Conservation (phyloP, 2,113 vertebrate species). For the Oncorhynchus nerka region DNA sequence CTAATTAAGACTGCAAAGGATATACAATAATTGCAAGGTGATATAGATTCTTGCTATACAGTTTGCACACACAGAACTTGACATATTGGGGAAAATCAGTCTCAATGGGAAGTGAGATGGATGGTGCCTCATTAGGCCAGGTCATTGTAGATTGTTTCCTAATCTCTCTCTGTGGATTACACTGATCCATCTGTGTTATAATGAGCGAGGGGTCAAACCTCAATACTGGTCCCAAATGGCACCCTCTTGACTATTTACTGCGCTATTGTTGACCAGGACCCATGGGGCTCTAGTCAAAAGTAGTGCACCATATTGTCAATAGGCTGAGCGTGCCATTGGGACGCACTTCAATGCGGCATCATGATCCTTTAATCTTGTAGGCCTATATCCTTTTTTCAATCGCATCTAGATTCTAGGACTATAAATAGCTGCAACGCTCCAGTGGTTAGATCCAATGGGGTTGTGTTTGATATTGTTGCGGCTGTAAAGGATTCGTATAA, state of each 20-base stretch:
- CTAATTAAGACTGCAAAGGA: too few relatives aligned
- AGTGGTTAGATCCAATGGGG: background rate
- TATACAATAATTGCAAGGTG: too few relatives aligned
- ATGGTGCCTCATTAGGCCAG: background rate
- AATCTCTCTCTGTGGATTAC: background rate
- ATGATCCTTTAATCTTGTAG: background rate
- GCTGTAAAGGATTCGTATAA: background rate
- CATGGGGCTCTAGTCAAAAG: too few relatives aligned
- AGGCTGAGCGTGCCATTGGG: too few relatives aligned
- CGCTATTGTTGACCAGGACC: too few relatives aligned
- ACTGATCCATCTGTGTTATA: background rate
- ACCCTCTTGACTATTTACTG: too few relatives aligned
- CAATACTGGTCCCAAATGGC: background rate
- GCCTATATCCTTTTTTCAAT: background rate
- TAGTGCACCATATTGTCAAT: too few relatives aligned
- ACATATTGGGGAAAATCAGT: too few relatives aligned
- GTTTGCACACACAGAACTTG: too few relatives aligned
- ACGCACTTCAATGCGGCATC: too few relatives aligned
- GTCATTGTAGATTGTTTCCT: background rate
- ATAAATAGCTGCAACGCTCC: background rate
- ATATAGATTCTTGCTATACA: too few relatives aligned
- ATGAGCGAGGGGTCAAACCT: background rate
- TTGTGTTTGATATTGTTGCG: background rate
- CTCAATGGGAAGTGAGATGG: too few relatives aligned
- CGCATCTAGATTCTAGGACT: background rate